Evolutionary conservation across 2,113 vertebrate species (phyloP).

Genomic region (Hucho hucho): DNA sequence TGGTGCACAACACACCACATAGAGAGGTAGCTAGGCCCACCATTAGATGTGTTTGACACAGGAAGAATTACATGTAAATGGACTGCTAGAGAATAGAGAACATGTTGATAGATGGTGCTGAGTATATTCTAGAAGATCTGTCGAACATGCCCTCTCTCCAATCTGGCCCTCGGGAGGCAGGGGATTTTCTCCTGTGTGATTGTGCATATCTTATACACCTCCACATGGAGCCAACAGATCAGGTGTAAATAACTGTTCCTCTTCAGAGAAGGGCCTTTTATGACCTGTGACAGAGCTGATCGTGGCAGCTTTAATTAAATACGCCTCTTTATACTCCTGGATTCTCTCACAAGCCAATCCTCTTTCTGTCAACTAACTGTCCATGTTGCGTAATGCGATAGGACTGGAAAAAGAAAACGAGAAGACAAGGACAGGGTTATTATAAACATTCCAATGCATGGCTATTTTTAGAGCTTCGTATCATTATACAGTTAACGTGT

Average conservation of each 20-base stretch:
- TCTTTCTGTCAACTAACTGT: not conserved
- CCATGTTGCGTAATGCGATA: not conserved
- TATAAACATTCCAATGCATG: not conserved
- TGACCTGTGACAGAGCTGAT: not conserved
- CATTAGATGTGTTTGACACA: no score
- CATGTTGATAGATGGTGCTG: no score
- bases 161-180: no score
- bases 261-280: not conserved
- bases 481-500: not conserved
- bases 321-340: not conserved
- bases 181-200: conserved; percentile 8
- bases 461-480: not conserved
- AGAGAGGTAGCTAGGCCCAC: no score
- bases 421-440: not conserved
- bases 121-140: no score
- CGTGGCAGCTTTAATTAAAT: conserved; percentile 27
- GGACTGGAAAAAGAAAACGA: not conserved
- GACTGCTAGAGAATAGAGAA: no score
- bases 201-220: conserved; percentile 11
- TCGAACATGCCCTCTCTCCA: no score
- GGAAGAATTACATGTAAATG: no score
- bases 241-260: conserved; percentile 14
- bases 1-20: no score
- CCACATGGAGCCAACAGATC: conserved; percentile 16
- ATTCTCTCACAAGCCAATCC: not conserved